These are phyloP conservation scores for Corbicula japonica DNA, from an alignment of 2,888 invertebrate genomes.

Conservation along the genomic window DNA sequence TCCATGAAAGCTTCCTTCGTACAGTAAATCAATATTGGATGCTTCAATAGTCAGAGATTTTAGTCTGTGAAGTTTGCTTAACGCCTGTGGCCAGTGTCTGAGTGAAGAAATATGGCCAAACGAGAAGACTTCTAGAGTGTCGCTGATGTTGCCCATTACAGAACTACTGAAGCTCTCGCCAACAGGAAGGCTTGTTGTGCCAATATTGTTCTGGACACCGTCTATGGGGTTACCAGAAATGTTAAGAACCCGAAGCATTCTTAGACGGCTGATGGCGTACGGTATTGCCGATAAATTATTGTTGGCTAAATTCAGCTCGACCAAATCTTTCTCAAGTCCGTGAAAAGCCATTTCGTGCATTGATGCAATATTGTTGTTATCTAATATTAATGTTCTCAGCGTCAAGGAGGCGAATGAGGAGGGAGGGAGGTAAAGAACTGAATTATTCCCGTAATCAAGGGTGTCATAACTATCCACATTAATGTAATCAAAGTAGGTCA, in stretches of 20 bases:
- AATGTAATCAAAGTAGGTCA: too few species aligned
- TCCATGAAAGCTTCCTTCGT: conserved; percentile 4
- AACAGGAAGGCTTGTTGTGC: too few species aligned
- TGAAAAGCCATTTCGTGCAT: conserved; percentile 52
- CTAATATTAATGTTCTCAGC: conserved; percentile 17
- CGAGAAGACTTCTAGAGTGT: not conserved
- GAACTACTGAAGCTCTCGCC: not conserved
- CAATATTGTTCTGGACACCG: not conserved
- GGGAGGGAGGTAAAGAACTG: too few species aligned
- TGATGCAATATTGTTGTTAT: conserved; percentile 49
- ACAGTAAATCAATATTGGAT: not conserved
- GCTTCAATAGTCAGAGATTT: conserved; percentile 2
- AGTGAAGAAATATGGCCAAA: conserved; percentile 1
- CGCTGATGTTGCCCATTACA: not conserved
- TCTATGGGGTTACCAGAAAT: conserved; percentile 46
- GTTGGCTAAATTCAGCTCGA: conserved; percentile 35
- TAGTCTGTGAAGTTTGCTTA: conserved; percentile 7
- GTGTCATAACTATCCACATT: too few species aligned
- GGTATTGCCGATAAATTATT: conserved; percentile 48
- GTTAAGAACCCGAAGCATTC: conserved; percentile 38
- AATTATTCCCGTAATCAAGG: too few species aligned
- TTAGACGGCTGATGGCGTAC: conserved; percentile 32
- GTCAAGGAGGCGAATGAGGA: too few species aligned
- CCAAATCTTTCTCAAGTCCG: conserved; percentile 29
- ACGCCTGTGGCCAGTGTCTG: conserved; percentile 6